Evolutionary conservation across 2,113 vertebrate species (phyloP), one percentile per base, ranked within the genome.

Genomic region (Apteryx mantelli): DNA sequence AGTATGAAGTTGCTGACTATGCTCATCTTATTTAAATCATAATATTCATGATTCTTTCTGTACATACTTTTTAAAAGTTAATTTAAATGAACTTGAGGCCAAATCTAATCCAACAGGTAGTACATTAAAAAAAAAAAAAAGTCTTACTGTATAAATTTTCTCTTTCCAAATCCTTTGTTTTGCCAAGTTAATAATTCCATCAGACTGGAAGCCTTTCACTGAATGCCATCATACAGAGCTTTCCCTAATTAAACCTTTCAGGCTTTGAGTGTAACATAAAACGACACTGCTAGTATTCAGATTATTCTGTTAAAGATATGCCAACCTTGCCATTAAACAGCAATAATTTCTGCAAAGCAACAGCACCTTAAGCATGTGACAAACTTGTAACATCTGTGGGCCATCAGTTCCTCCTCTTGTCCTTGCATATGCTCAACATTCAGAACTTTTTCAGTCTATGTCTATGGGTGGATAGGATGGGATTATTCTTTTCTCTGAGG

Each of bases 11-110:
- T 75, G 76, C 83, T 80, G 42, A 76, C 53, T 42, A 38, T 28
- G 81, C 70, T 76, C 36, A 69, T 82, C 63, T 32, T 48, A 14
- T 73, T 78, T 46, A 19, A 55, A 64, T 88, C 38, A 60, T 75
- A 83, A 84, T 82, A 76, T 75, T 58, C 11, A 2, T 86, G 56
- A 22, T 19, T 64, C 70, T 64, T 53, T 63, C 83, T 92, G 60
- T 65, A 85, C 11, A 21, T 92, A 82, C 76, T 82, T 94, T 15
- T 73, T 83, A 96, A 95, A 90, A 95, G 91, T 55, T 95, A 71
- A 95, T 94, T 93, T 93, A 93, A 94, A 94, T 82, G 74, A 56
- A 55, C 19, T 74, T 78, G 93, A 95, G 89, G 91, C 96, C 74
- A 88, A 94, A 91, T 79, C 46, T 74, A 65, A 76, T 78, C 86